Evolutionary conservation across 2,113 vertebrate genomes (phyloP).

Genomic region (Menura novaehollandiae): DNA sequence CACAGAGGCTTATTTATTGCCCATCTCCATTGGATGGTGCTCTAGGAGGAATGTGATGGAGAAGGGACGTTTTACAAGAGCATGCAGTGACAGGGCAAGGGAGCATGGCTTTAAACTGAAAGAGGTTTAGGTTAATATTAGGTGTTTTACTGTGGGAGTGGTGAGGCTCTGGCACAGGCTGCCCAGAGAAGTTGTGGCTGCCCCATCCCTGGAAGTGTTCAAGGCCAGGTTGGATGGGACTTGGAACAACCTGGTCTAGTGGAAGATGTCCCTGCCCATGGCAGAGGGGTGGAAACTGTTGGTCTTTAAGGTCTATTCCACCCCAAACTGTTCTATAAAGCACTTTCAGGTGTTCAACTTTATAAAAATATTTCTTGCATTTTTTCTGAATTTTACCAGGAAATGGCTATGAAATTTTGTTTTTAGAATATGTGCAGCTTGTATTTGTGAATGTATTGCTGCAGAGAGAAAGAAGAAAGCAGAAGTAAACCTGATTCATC

Average conservation of each 20-base stretch:
- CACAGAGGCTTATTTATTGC: neutral
- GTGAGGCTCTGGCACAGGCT: neutral
- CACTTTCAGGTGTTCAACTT: neutral
- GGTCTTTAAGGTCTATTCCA: neutral
- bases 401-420: neutral
- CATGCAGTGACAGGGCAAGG: neutral
- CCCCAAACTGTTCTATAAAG: neutral
- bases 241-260: neutral
- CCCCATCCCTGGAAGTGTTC: neutral
- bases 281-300: neutral
- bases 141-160: neutral
- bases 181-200: neutral
- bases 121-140: neutral
- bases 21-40: neutral
- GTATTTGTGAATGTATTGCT: neutral
- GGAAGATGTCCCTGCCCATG: neutral
- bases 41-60: neutral
- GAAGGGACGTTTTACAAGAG: neutral
- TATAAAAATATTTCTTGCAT: neutral
- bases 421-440: neutral
- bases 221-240: neutral
- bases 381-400: neutral
- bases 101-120: neutral
- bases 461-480: neutral
- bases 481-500: neutral